phyloP scores from a whole-genome alignment of 2,113 vertebrate species.

The Callospermophilus lateralis region DNA sequence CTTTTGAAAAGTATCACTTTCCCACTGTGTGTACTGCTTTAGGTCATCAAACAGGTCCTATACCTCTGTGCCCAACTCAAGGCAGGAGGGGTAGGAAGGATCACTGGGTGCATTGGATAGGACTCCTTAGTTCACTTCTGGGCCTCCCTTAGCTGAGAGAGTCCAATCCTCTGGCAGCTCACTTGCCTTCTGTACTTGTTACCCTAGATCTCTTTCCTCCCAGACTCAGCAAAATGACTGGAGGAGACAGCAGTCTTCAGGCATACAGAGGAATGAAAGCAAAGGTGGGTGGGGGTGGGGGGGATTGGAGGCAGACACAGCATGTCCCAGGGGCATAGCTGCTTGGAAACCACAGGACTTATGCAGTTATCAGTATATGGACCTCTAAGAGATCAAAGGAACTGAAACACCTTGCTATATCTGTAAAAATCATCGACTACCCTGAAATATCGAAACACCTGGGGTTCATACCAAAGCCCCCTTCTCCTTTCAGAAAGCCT shows the following conservation, averaged over 20 bases:
- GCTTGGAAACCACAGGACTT: neutral
- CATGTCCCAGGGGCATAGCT: fast-evolving
- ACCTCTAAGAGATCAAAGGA: neutral
- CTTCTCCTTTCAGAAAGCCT: neutral
- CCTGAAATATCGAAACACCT: neutral
- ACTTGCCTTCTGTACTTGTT: neutral
- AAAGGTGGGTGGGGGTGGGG: no score
- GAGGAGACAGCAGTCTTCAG: neutral
- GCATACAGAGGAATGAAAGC: neutral
- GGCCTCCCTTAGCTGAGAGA: fast-evolving
- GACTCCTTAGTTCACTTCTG: neutral
- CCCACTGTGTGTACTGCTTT: neutral
- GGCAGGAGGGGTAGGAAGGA: neutral
- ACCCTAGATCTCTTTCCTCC: no score
- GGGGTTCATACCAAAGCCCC: neutral
- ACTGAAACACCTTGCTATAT: neutral
- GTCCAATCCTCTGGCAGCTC: neutral
- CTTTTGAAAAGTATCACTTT: neutral
- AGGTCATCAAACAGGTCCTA: neutral
- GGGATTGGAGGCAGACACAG: no score
- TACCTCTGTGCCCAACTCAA: neutral
- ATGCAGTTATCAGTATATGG: neutral
- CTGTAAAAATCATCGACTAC: neutral
- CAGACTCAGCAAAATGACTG: neutral
- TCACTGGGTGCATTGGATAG: fast-evolving